These are phyloP conservation scores for Zygogramma bicolorata DNA, from an alignment of 2,888 invertebrate species.

Conservation along the genomic window DNA sequence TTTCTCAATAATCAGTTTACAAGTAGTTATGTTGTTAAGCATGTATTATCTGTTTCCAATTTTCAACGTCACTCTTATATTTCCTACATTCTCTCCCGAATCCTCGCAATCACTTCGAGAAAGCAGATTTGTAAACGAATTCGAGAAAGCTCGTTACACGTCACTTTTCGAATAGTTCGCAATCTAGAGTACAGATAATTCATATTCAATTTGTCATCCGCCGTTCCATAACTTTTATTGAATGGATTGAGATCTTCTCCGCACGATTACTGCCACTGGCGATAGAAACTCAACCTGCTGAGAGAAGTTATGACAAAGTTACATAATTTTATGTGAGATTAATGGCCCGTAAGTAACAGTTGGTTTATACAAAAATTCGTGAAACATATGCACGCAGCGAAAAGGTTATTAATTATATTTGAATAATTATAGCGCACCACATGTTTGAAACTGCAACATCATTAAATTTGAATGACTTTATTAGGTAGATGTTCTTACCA, in stretches of 20 bases:
- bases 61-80: no score
- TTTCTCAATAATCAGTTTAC: no score
- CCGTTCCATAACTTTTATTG: not conserved
- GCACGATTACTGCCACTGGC: not conserved
- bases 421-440: conserved; percentile 16
- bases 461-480: conserved; percentile 12
- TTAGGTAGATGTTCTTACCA: not conserved
- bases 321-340: conserved; percentile 10
- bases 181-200: not conserved
- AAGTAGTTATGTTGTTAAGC: no score
- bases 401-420: conserved; percentile 20
- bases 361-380: conserved; percentile 17
- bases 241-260: not conserved
- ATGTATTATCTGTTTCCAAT: no score
- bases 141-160: no score
- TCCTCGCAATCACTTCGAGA: no score
- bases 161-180: no score
- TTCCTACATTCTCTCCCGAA: no score
- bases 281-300: not conserved
- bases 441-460: conserved; percentile 19
- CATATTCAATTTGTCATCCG: not conserved
- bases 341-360: conserved; percentile 15
- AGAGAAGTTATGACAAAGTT: conserved; percentile 4
- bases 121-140: no score
- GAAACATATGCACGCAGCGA: not conserved